A percentile compares a stretch with the other conserved stretches of the same genome.
Evolutionary conservation across 2,888 invertebrate species (phyloP).

Genomic region (Stenotaenia linearis): DNA sequence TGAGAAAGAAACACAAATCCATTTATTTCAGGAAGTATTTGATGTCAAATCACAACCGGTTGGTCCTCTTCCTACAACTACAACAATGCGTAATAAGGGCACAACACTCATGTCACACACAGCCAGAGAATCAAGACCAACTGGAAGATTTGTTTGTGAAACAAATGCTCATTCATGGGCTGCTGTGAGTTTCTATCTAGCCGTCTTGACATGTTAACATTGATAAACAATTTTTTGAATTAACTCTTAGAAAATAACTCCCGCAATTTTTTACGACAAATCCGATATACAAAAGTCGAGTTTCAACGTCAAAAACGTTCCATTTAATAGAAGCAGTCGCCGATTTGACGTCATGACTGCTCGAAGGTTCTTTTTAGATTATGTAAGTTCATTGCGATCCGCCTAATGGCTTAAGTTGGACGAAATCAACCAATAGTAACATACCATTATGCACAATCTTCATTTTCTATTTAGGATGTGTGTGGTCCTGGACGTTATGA

Average conservation of each 20-base stretch:
- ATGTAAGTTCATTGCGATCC: not conserved
- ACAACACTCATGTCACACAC: not conserved
- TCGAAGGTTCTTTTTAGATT: not conserved
- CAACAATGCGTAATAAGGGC: not conserved
- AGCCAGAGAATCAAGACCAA: not conserved
- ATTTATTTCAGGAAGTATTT: not conserved
- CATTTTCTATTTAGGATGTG: not conserved
- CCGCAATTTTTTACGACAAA: not conserved
- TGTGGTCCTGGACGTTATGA: not conserved
- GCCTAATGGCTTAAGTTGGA: too few relatives aligned
- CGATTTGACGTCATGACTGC: not conserved
- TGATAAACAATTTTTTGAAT: not conserved
- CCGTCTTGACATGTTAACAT: not conserved
- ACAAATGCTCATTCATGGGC: not conserved
- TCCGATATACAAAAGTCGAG: not conserved
- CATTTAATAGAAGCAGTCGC: not conserved
- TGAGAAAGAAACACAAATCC: too few relatives aligned
- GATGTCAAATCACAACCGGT: not conserved
- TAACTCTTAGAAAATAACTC: not conserved
- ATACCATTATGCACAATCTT: too few relatives aligned
- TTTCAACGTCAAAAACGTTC: not conserved
- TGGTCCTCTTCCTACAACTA: not conserved
- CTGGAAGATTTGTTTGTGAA: not conserved
- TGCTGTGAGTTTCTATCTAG: not conserved
- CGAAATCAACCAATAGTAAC: too few relatives aligned